phyloP scores from a whole-genome alignment of 1,140 invertebrate species.

The Drosophila kikkawai region DNA sequence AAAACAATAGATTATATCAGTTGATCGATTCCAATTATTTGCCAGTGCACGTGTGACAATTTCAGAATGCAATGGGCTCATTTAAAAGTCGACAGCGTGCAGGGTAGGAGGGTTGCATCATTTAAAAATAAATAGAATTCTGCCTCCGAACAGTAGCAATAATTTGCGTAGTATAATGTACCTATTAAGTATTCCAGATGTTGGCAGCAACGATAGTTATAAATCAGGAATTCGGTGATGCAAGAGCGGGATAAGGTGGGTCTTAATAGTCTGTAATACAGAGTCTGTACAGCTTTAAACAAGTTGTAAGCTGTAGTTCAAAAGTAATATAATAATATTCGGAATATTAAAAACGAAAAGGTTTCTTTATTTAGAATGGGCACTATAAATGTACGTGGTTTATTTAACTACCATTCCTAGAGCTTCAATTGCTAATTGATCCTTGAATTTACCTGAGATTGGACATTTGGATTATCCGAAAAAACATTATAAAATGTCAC shows the following conservation, averaged over 20 bases:
- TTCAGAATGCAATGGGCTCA: conserved; percentile 56
- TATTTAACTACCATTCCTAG: background rate
- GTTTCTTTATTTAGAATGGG: background rate
- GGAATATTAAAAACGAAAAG: background rate
- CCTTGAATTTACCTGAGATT: background rate
- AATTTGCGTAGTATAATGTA: conserved; percentile 9
- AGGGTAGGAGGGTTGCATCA: conserved; percentile 30
- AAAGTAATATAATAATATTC: background rate
- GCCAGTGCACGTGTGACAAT: conserved; percentile 47
- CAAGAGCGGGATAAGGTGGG: background rate
- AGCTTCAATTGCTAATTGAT: background rate
- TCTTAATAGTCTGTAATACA: background rate
- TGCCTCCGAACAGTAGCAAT: background rate
- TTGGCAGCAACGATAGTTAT: conserved; percentile 13
- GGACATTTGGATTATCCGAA: conserved; percentile 10
- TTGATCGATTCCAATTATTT: conserved; percentile 35
- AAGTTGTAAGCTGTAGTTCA: background rate
- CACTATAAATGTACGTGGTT: no score
- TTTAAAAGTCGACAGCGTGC: conserved; percentile 9
- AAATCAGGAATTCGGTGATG: conserved; percentile 17
- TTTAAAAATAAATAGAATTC: conserved; percentile 16
- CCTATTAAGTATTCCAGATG: conserved; percentile 34
- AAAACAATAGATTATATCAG: conserved; percentile 41
- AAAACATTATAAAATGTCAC: conserved; percentile 1
- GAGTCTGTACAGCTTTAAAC: no score